Base-by-base conservation (phyloP, 2,113 vertebrate species). In the Mormyrus lacerda region DNA sequence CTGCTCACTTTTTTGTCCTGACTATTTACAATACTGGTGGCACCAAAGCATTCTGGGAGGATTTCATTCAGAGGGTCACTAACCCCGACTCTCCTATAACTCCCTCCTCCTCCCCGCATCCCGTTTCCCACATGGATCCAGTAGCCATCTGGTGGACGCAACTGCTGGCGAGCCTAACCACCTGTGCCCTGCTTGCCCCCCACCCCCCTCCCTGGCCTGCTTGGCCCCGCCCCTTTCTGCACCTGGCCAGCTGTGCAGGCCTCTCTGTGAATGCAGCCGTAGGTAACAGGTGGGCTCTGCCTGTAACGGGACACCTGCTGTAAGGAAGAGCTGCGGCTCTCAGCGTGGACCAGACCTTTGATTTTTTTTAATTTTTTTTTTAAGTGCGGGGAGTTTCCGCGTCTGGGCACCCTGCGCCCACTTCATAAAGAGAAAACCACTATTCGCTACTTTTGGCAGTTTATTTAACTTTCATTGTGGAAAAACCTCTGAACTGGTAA, bases 251-350 rank as follows among this genome's bases (percentile, higher is more conserved):
- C 89, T 91, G 92, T 87, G 89, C 61, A 24, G 85, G 89, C 79
- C 35, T n/a, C 65, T 42, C 13, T 39, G 45, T 88, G 84, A 87
- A 76, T 85, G 61, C 42, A 58, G 50, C 51, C 31, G 27, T 39
- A 58, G 89, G 85, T 83, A 82, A 90, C 92, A 93, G 91, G 91
- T 92, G 91, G 89, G 88, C 73, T 45, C 21, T n/a, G 76, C 53
- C 86, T 88, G 91, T 53, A 91, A 91, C 27, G 45, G 19, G 89
- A 92, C 89, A 90, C 90, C 91, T 88, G 86, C 87, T 48, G 19
- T 24, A 3, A 85, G 13, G 7, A 27, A 50, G 24, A n/a, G 45
- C 89, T 44, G 53, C 31, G 45, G 53, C 51, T 87, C 27, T 31
- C 10, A 9, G 27, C 8, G 4, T 44, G 19, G 27, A 11, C 10